These are phyloP conservation scores for Eufriesea mexicana DNA, from an alignment of 1,140 invertebrate genomes.

Conservation along the genomic window DNA sequence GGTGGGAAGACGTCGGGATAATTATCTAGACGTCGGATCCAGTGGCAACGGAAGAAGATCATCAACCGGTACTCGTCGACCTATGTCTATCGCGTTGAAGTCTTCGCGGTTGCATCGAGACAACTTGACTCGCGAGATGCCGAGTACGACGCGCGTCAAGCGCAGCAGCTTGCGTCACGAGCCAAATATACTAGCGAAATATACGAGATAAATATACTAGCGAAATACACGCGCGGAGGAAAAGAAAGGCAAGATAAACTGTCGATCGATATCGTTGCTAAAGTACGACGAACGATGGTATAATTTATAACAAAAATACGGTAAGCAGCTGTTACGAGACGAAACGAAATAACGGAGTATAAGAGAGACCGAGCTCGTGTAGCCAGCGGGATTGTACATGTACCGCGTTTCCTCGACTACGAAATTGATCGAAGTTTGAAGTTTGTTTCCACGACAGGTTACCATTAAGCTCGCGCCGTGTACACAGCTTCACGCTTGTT, in stretches of 20 bases:
- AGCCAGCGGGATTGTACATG: background rate
- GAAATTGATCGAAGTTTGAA: constrained; percentile 30
- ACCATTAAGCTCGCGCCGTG: constrained; percentile 13
- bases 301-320: constrained; percentile 1
- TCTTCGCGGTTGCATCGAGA: background rate
- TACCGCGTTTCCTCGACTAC: background rate
- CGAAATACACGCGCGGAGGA: too few relatives aligned
- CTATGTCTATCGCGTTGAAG: background rate
- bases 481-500: constrained; percentile 34
- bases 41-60: background rate
- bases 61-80: background rate
- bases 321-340: background rate
- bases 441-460: constrained; percentile 29
- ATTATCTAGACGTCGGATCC: background rate
- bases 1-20: background rate
- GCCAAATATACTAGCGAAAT: background rate
- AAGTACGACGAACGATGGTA: background rate
- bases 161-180: constrained; percentile 3
- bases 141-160: background rate
- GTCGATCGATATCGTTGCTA: background rate
- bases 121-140: background rate
- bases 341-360: background rate
- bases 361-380: background rate
- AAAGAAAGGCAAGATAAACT: background rate
- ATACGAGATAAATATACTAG: background rate